Base-by-base conservation (phyloP, 2,888 invertebrate species). In the Fragum whitleyi region DNA sequence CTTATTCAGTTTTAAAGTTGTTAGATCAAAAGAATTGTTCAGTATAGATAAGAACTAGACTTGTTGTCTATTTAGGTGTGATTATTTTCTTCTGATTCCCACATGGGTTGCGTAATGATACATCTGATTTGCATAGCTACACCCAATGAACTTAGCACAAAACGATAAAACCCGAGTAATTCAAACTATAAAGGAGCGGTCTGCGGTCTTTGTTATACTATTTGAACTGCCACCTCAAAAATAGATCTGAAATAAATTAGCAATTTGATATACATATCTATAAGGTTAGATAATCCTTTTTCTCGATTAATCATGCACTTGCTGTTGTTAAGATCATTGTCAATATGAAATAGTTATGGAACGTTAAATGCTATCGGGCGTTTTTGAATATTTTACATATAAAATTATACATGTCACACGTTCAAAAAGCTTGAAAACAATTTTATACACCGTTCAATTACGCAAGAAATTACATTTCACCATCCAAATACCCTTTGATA, bases 121-220 rank as follows among this genome's bases (percentile, higher is more conserved):
- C 26, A 65, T 26, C 42, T 1, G 26, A 65, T 65, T 65, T 65
- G 65, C 65, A 65, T 65, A 42, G 21, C 23, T 65, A 42, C 65
- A 65, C 65, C 23, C 65, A 11, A 1, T 65, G 65, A 65, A 39
- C 65, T 23, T 65, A 39, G 65, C 42, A 42, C 65, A 26, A 65
- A 65, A 65, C 65, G 65, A 65, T 65, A 65, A 65, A 65, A 65
- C 2, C 65, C 65, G 23, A 65, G 65, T 42, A 32, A 65, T 39
- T 42, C 65, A 42, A 65, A 65, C 32, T 65, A 39, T 14, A 21
- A 26, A 42, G 65, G 65, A 65, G 65, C 65, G 65, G 65, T 42
- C 42, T 65, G 65, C 23, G 65, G 65, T 65, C 65, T 65, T 65
- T 65, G 65, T 65, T 23, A 39, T 65, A 16, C 65, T 19, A 6